These are phyloP conservation scores for Poeciliopsis presidionis DNA, from an alignment of 2,797 vertebrate genomes.

Conservation along the genomic window DNA sequence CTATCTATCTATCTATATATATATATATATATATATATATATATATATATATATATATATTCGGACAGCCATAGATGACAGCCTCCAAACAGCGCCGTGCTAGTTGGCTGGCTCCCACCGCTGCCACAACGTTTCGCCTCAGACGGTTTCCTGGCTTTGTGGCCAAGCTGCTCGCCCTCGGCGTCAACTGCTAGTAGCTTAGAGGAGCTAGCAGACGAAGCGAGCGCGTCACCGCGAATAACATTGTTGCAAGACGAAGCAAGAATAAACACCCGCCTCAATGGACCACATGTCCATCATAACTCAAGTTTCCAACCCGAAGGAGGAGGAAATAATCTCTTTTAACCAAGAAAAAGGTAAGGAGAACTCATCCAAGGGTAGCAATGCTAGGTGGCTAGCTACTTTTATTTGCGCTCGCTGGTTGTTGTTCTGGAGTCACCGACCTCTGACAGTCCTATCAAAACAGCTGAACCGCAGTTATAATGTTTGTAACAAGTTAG, in stretches of 20 bases:
- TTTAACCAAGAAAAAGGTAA: slow-evolving; percentile 86
- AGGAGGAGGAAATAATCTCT: slow-evolving; percentile 93
- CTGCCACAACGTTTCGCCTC: slow-evolving; percentile 57
- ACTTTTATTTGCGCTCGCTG: slow-evolving; percentile 48
- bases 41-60: no score
- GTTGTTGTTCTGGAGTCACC: slow-evolving; percentile 23
- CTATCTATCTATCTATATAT: not conserved
- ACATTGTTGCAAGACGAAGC: slow-evolving; percentile 60
- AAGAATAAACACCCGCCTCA: slow-evolving; percentile 77
- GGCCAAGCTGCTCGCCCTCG: slow-evolving; percentile 58
- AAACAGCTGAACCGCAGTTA: not conserved
- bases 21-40: slow-evolving; percentile 11
- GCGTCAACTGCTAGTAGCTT: slow-evolving; percentile 57
- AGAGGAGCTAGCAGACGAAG: slow-evolving; percentile 53
- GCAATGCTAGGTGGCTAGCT: slow-evolving; percentile 56
- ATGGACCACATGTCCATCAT: slow-evolving; percentile 99
- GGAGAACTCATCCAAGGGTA: slow-evolving; percentile 20
- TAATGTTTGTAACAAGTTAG: slow-evolving; percentile 44
- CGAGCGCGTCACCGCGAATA: slow-evolving; percentile 54
- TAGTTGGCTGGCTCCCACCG: slow-evolving; percentile 71
- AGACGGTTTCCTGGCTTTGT: slow-evolving; percentile 64
- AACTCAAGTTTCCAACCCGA: slow-evolving; percentile 97
- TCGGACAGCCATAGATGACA: slow-evolving; percentile 70
- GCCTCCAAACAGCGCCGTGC: slow-evolving; percentile 59
- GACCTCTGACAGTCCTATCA: slow-evolving; percentile 2